Conservation (phyloP, 2,113 vertebrate genomes). For the Tricholaema leucomelas region DNA sequence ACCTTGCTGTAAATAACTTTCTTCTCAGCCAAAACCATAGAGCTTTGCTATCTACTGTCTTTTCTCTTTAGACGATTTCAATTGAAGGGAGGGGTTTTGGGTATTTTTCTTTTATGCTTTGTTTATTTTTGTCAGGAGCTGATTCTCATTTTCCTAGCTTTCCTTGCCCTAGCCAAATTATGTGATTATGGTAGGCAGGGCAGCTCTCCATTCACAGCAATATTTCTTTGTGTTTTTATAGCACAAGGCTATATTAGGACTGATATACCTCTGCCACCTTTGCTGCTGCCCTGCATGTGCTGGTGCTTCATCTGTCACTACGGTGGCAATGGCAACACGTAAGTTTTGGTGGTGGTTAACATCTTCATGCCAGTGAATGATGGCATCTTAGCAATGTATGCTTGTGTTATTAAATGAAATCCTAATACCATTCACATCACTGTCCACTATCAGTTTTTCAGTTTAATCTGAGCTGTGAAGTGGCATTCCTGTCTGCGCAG, state of each 20-base stretch:
- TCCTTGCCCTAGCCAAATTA: neutral
- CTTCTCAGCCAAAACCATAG: constrained; percentile 28
- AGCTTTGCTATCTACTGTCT: neutral
- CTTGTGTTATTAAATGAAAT: neutral
- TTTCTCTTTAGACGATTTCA: constrained; percentile 21
- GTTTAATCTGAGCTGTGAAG: neutral
- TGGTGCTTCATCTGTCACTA: neutral
- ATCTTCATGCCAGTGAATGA: neutral
- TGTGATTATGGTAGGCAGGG: neutral
- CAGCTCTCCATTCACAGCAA: neutral
- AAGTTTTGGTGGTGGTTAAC: neutral
- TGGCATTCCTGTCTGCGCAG: neutral
- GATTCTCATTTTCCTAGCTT: constrained; percentile 1
- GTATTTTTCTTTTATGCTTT: neutral
- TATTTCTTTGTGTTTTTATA: constrained; percentile 12
- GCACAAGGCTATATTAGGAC: neutral
- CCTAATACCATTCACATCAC: neutral
- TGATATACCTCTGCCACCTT: neutral
- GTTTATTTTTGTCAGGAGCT: constrained; percentile 3
- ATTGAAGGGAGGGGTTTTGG: neutral
- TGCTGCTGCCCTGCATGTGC: neutral
- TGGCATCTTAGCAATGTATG: neutral
- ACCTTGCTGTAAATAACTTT: constrained; percentile 78
- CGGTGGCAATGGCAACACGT: rapidly evolving
- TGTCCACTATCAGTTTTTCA: neutral